phyloP scores from a whole-genome alignment of 2,113 vertebrate genomes.

The Nycticorax nycticorax region DNA sequence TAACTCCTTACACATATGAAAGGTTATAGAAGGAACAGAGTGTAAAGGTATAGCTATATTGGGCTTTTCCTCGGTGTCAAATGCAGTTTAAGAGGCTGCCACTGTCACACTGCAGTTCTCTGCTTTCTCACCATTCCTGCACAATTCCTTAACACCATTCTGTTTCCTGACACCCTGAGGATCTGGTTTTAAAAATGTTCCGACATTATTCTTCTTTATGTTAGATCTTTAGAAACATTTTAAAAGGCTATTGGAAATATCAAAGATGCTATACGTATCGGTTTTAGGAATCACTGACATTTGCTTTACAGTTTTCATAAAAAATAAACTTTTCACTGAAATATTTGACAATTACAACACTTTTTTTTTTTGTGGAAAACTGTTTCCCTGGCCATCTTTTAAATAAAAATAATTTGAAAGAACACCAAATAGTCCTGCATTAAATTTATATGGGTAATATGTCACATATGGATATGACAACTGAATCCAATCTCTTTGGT shows the following conservation, averaged over 20 bases:
- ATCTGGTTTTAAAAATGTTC: background rate
- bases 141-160: background rate
- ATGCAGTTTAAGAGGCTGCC: background rate
- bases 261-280: background rate
- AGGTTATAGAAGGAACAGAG: background rate
- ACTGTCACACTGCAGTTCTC: background rate
- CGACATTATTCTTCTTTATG: background rate
- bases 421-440: background rate
- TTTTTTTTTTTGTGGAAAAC: background rate
- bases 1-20: background rate
- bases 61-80: background rate
- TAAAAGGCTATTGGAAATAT: background rate
- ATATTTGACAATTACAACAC: background rate
- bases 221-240: background rate
- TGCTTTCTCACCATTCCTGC: background rate
- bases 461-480: background rate
- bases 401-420: background rate
- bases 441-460: background rate
- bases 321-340: background rate
- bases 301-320: background rate
- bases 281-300: background rate
- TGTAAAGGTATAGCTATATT: background rate
- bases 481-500: background rate
- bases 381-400: background rate
- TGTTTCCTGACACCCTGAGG: background rate